Base-by-base conservation (phyloP, 2,888 invertebrate species). In the Erebia aethiops region DNA sequence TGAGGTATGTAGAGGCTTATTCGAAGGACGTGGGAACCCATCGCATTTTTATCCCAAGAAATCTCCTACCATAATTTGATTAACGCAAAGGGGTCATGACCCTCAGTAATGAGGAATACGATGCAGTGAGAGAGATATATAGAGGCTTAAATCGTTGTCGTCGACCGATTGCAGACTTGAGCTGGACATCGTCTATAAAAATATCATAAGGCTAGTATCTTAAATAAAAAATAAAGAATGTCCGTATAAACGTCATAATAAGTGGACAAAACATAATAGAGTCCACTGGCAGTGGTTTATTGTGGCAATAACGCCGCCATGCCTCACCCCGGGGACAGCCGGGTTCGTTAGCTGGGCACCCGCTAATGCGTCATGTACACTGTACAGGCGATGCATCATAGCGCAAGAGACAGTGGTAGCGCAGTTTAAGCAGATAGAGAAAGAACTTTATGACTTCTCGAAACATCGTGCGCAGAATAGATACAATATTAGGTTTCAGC, bases 361-460 rank as follows among this genome's bases (percentile, higher is more conserved):
- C 41, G 70, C 60, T 74, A 68, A 74, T 72, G 67, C 67, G 67
- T 74, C 74, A 73, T 62, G 18, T 65, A 26, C 26, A 26, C 26
- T 26, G 26, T 26, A 60, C 64, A 51, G 57, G 72, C 70, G 67
- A 72, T 72, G 72, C 72, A 70, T 68, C 72, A 65, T 67, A 72
- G 67, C 21, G 10, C 21, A 18, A 56, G 65, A 66, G 65, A 18
- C 43, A 26, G 26, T 26, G 4, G 26, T 26, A 26, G 26, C n/a
- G n/a, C n/a, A n/a, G n/a, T n/a, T n/a, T n/a, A n/a, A n/a, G n/a
- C n/a, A n/a, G n/a, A n/a, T n/a, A n/a, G n/a, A n/a, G n/a, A n/a
- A n/a, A n/a, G n/a, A n/a, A n/a, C n/a, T n/a, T n/a, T n/a, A n/a
- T n/a, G n/a, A n/a, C n/a, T n/a, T n/a, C n/a, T n/a, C n/a, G n/a